Evolutionary conservation across 37 sponge, comb jelly and placozoan species (phyloP), one percentile per base, ranked within the genome.

Genomic region (Beroe ovata): DNA sequence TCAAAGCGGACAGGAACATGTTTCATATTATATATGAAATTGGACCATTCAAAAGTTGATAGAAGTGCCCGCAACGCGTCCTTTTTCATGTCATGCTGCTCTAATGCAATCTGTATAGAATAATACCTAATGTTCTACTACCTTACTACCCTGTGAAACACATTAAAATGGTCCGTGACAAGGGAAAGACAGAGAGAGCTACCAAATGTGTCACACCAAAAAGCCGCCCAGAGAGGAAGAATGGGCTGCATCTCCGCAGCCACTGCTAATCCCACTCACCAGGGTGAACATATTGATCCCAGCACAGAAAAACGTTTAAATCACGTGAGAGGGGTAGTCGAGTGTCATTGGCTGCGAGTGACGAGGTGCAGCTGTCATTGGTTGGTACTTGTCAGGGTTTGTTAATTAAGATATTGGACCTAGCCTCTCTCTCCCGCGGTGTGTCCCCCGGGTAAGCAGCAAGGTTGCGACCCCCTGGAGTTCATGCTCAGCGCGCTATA

Each of bases 251-350:
- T 28, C 63, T 62, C 34, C 69, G 35, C 30, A 11, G 54, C 6
- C 54, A 47, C 11, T 47, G 54, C 54, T 47, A 11, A 47, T 6
- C 54, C 11, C 11, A 6, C 11, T 11, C 54, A 6, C 6, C 54
- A 47, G 69, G 69, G 69, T 66, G 69, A 66, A 66, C 69, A 66
- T 66, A 66, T 66, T 66, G 69, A 66, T 66, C 69, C 69, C 69
- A n/a, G n/a, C n/a, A n/a, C n/a, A 66, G 69, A 66, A 66, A 66
- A 66, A 66, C 69, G 69, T 66, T 66, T 66, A 66, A 32, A 37
- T 66, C 69, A 66, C 69, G 69, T 66, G 69, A 14, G 35, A 16
- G 14, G 36, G 4, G 30, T 19, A 16, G 8, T 14, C 36, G 69
- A 3, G 4, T 6, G 6, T 30, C 25, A 32, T 33, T 66, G 69